phyloP scores from a whole-genome alignment of 2,797 vertebrate species.

The Knipowitschia caucasica region DNA sequence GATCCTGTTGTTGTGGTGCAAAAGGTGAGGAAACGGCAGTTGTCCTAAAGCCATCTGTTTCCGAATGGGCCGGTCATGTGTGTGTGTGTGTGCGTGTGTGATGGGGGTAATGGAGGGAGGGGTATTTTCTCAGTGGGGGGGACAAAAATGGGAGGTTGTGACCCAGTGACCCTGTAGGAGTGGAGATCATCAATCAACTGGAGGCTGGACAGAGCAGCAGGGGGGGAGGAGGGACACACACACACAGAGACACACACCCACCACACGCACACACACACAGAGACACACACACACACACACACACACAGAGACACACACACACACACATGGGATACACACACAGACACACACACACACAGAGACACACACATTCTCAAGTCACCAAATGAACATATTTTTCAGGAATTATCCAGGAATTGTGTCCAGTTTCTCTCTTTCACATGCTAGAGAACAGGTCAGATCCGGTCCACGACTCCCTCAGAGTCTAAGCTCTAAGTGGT shows the following conservation, averaged over 20 bases:
- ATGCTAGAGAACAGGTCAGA: too few species aligned
- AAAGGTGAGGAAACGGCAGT: conserved; percentile 67
- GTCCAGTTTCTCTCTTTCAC: too few species aligned
- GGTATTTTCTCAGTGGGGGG: conserved; percentile 64
- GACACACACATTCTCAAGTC: too few species aligned
- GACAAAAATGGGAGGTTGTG: conserved; percentile 77
- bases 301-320: conserved; percentile 15
- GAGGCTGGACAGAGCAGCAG: conserved; percentile 75
- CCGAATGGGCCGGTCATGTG: conserved; percentile 19
- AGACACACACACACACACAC: conserved; percentile 22
- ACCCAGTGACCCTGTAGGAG: conserved; percentile 78
- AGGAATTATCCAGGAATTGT: too few species aligned
- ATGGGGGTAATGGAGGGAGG: conserved; percentile 30
- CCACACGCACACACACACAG: conserved; percentile 3
- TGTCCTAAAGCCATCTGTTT: conserved; percentile 76
- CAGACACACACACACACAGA: not conserved
- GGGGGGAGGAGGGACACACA: conserved; percentile 37
- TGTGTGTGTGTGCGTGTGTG: conserved; percentile 36
- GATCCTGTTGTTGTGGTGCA: conserved; percentile 24
- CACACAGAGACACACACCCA: conserved; percentile 20
- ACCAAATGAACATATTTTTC: too few species aligned
- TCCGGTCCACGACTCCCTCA: too few species aligned
- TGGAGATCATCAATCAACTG: conserved; percentile 81
- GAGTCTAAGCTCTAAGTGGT: too few species aligned
- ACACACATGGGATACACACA: not conserved